These are phyloP conservation scores for Mormoops blainvillei DNA, from an alignment of 2,113 vertebrate genomes.

Conservation along the genomic window DNA sequence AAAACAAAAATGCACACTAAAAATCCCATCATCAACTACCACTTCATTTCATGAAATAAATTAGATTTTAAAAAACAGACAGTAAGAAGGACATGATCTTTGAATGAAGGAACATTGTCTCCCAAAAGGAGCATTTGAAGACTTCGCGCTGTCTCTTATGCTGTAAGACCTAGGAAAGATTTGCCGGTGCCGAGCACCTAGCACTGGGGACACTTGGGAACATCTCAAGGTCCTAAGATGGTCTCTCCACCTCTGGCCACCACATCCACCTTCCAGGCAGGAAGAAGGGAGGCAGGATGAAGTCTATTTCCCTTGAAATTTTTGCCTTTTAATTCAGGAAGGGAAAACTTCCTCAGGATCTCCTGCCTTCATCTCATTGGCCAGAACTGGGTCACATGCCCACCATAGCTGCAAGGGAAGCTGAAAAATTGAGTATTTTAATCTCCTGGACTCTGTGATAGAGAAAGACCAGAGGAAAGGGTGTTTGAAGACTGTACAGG, in stretches of 20 bases:
- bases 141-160: background rate
- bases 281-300: background rate
- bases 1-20: background rate
- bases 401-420: background rate
- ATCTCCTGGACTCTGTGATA: background rate
- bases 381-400: background rate
- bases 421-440: background rate
- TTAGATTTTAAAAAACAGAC: background rate
- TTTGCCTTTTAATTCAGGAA: background rate
- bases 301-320: background rate
- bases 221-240: background rate
- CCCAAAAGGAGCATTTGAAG: background rate
- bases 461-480: background rate
- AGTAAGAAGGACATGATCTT: background rate
- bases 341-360: background rate
- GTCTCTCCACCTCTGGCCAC: background rate
- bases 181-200: background rate
- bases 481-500: background rate
- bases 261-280: background rate
- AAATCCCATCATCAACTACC: background rate
- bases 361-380: background rate
- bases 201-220: background rate
- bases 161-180: background rate
- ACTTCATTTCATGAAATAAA: background rate
- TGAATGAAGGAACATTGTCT: background rate